Percentiles rank a stretch among this genome's conserved stretches.
phyloP scores from a whole-genome alignment of 2,888 invertebrate species.

The Leuctra nigra region DNA sequence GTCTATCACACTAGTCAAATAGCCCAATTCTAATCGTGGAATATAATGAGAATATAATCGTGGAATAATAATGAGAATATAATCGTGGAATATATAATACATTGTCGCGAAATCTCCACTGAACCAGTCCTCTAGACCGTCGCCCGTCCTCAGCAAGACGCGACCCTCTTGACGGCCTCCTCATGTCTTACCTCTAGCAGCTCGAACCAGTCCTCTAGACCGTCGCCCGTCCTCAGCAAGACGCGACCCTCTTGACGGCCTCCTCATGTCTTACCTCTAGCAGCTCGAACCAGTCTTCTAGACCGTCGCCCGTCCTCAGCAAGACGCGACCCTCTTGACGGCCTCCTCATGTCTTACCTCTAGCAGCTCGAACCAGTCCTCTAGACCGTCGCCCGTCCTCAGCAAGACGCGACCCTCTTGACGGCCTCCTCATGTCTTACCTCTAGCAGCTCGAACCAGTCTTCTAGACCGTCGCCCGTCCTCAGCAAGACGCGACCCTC shows the following conservation, averaged over 20 bases:
- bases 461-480: slow-evolving; percentile 51
- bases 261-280: slow-evolving; percentile 51
- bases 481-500: slow-evolving; percentile 43
- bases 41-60: no score
- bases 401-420: slow-evolving; percentile 43
- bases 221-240: slow-evolving; percentile 46
- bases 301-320: slow-evolving; percentile 46
- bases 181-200: slow-evolving; percentile 51
- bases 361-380: slow-evolving; percentile 58
- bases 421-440: no score
- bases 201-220: slow-evolving; percentile 59
- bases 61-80: no score
- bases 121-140: slow-evolving; percentile 60
- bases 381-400: slow-evolving; percentile 48
- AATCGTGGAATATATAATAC: no score
- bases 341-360: no score
- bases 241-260: slow-evolving; percentile 42
- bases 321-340: slow-evolving; percentile 42
- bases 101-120: no score
- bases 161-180: no score
- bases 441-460: slow-evolving; percentile 58
- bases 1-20: no score
- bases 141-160: slow-evolving; percentile 44
- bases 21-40: no score
- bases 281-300: slow-evolving; percentile 59